Conservation (phyloP, 1,140 invertebrate genomes). For the Bombus ignitus region DNA sequence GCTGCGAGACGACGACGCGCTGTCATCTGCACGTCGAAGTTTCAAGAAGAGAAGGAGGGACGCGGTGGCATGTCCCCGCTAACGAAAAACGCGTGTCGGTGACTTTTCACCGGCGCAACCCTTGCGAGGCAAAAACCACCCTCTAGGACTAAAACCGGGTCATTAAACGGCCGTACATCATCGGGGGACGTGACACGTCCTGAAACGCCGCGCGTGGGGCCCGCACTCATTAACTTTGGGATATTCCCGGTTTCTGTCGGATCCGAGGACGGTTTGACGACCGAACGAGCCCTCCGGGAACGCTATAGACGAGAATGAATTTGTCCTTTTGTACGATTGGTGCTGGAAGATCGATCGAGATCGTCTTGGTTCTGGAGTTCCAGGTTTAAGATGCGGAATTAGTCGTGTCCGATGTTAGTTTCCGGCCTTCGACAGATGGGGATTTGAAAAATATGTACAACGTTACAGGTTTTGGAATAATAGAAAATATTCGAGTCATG, state of each 20-base stretch:
- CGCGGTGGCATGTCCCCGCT: not conserved
- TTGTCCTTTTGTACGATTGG: not conserved
- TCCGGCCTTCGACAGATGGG: too few relatives aligned
- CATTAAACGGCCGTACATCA: slow-evolving; percentile 75
- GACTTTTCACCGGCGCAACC: slow-evolving; percentile 61
- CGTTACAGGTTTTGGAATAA: too few relatives aligned
- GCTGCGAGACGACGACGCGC: slow-evolving; percentile 52
- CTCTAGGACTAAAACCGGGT: slow-evolving; percentile 57
- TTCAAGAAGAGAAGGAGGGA: slow-evolving; percentile 14
- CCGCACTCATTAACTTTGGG: slow-evolving; percentile 57
- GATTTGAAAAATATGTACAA: too few relatives aligned
- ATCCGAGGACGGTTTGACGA: not conserved
- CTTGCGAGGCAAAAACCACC: slow-evolving; percentile 59
- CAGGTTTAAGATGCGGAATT: too few relatives aligned
- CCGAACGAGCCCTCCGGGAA: not conserved
- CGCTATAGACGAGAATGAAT: not conserved
- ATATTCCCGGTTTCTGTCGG: slow-evolving; percentile 44
- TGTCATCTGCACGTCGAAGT: slow-evolving; percentile 62
- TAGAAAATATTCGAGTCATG: too few relatives aligned
- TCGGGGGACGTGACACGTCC: slow-evolving; percentile 59
- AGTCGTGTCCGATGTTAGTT: too few relatives aligned
- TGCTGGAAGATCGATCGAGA: not conserved
- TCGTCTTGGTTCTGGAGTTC: not conserved
- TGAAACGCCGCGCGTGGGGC: not conserved
- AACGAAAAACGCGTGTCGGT: slow-evolving; percentile 62